A percentile compares a stretch with the other conserved stretches of the same genome.
Evolutionary conservation across 2,797 vertebrate genomes (phyloP).

Genomic region (Orientallactaga sibirica): DNA sequence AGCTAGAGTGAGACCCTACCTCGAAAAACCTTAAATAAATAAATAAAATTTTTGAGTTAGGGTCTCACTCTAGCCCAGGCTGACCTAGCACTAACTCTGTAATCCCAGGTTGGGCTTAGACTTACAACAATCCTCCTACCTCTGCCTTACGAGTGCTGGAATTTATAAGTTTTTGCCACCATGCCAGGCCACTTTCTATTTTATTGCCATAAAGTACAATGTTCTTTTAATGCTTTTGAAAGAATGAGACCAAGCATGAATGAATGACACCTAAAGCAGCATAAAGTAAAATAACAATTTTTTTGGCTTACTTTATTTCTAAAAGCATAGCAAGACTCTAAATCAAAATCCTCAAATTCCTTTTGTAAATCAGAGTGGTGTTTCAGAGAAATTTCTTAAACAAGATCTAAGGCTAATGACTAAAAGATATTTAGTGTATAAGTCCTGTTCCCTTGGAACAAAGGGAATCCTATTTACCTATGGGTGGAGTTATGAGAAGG

Average conservation of each 20-base stretch:
- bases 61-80: too few relatives aligned
- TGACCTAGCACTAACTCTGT: too few relatives aligned
- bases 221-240: slow-evolving; percentile 23
- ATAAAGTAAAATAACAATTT: neutral
- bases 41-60: too few relatives aligned
- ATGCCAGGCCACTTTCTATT: neutral
- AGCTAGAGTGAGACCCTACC: too few relatives aligned
- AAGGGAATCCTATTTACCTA: slow-evolving; percentile 57
- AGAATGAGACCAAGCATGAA: neutral
- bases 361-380: slow-evolving; percentile 1
- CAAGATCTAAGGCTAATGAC: neutral
- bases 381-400: slow-evolving; percentile 36
- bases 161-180: too few relatives aligned
- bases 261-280: neutral
- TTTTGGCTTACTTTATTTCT: neutral
- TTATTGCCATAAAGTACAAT: slow-evolving; percentile 5
- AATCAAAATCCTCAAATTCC: neutral
- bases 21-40: too few relatives aligned
- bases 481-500: slow-evolving; percentile 51
- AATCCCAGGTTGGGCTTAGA: too few relatives aligned
- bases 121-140: too few relatives aligned
- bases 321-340: neutral
- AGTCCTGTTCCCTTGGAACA: slow-evolving; percentile 21
- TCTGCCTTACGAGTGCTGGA: too few relatives aligned
- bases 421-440: slow-evolving; percentile 7